Percentiles rank a stretch among this genome's conserved stretches.
Evolutionary conservation across 2,888 invertebrate species (phyloP).

Genomic region (Aporophyla lueneburgensis): DNA sequence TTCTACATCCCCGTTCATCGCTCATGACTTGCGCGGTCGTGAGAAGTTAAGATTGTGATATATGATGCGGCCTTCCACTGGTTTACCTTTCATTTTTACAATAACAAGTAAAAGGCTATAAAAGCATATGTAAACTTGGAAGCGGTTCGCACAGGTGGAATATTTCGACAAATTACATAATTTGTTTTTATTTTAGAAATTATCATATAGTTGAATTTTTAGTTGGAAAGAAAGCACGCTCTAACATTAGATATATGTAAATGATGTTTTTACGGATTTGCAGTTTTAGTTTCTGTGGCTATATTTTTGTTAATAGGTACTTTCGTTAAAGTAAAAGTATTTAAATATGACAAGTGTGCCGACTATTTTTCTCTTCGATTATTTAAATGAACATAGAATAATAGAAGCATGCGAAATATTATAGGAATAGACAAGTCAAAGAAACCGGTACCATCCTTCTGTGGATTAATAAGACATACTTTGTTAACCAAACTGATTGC

Average conservation of each 20-base stretch:
- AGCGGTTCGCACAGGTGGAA: background rate
- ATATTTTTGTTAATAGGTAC: too few species aligned
- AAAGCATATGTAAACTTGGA: slow-evolving; percentile 48
- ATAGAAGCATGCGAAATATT: background rate
- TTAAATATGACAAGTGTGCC: background rate
- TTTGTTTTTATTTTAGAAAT: slow-evolving; percentile 10
- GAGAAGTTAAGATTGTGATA: slow-evolving; percentile 64
- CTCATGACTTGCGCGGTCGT: slow-evolving; percentile 30
- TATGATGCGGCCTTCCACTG: slow-evolving; percentile 68
- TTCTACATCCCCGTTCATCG: background rate
- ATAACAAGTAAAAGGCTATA: slow-evolving; percentile 56
- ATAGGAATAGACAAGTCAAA: background rate
- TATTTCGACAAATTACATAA: slow-evolving; percentile 21
- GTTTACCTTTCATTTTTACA: slow-evolving; percentile 72
- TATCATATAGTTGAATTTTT: slow-evolving; percentile 10
- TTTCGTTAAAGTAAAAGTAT: background rate
- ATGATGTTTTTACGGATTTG: background rate
- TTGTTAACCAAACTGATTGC: too few species aligned
- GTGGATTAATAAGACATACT: background rate
- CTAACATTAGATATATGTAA: background rate
- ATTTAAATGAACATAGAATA: background rate
- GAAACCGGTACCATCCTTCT: background rate
- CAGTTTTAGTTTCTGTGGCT: background rate
- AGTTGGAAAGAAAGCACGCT: slow-evolving; percentile 5
- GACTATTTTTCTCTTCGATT: background rate